Percentiles rank a stretch among this genome's conserved stretches.
phyloP scores from a whole-genome alignment of 2,113 vertebrate genomes.

The Macroglossus sobrinus region DNA sequence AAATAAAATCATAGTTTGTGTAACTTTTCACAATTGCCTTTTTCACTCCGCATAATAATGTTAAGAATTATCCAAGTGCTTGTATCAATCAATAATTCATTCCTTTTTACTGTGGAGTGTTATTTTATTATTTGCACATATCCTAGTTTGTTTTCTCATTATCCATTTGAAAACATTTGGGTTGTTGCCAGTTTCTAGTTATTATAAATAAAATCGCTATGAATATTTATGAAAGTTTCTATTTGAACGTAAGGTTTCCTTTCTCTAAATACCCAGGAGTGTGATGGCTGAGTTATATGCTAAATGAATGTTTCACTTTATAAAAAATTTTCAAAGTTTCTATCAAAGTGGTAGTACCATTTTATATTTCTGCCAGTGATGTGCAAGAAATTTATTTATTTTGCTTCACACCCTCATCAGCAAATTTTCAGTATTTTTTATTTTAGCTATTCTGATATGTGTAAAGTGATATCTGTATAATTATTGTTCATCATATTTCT shows the following conservation, averaged over 20 bases:
- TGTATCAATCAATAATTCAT: neutral
- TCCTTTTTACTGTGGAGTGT: neutral
- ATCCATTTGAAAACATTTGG: neutral
- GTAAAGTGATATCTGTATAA: neutral
- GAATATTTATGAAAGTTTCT: neutral
- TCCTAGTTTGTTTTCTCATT: neutral
- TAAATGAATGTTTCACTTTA: neutral
- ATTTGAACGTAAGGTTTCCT: neutral
- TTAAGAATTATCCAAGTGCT: neutral
- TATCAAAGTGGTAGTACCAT: neutral
- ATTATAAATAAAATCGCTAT: neutral
- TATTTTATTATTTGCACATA: neutral
- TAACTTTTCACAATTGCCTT: neutral
- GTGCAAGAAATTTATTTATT: neutral
- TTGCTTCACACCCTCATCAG: neutral
- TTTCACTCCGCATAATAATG: neutral
- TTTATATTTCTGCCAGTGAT: neutral
- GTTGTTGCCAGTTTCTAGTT: neutral
- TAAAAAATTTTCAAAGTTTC: neutral
- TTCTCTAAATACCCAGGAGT: neutral
- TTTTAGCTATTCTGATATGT: neutral
- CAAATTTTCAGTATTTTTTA: neutral
- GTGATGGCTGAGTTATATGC: neutral
- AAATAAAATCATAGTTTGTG: neutral
- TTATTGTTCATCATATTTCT: neutral